These are phyloP conservation scores for Hemiprocne comata DNA, from an alignment of 2,113 vertebrate species.

Conservation along the genomic window DNA sequence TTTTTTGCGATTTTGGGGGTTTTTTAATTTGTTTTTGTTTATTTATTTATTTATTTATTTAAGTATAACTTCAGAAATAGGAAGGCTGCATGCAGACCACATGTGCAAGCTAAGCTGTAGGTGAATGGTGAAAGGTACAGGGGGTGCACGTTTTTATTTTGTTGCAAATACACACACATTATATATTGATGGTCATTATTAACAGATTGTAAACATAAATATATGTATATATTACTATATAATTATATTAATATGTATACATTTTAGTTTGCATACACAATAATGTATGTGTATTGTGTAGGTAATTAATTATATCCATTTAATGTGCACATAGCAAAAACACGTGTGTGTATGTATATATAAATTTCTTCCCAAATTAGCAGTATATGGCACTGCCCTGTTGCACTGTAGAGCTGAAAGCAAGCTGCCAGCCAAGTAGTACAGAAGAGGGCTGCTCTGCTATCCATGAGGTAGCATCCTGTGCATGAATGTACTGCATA, in stretches of 20 bases:
- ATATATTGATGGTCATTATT: background rate
- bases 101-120: background rate
- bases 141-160: background rate
- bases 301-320: background rate
- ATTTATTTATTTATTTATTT: background rate
- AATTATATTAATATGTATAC: background rate
- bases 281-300: background rate
- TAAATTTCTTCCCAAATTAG: background rate
- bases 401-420: background rate
- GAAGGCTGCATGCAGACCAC: background rate
- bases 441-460: background rate
- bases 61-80: background rate
- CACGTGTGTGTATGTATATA: rapidly evolving
- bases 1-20: no score
- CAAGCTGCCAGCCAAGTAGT: background rate
- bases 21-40: no score
- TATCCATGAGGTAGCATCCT: rapidly evolving
- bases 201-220: background rate
- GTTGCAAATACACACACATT: rapidly evolving
- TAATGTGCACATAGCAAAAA: background rate
- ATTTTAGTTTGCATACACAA: background rate
- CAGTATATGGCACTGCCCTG: background rate
- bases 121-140: background rate
- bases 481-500: rapidly evolving
- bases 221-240: background rate